Conservation (phyloP, 2,888 invertebrate species). For the Phorcus lineatus region DNA sequence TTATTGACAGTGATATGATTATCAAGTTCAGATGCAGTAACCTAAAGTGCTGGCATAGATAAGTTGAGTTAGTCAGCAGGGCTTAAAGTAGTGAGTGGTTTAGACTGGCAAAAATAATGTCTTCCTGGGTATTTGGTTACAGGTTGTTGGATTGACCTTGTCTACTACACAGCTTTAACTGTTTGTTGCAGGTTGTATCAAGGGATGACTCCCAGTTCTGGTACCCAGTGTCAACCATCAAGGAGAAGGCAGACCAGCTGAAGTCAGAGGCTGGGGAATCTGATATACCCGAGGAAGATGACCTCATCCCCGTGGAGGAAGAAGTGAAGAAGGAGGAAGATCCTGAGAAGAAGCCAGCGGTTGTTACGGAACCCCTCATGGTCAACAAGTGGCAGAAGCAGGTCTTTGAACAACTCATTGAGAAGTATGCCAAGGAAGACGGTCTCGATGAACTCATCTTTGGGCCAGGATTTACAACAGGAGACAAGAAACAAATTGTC, state of each 20-base stretch:
- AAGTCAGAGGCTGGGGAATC: not conserved
- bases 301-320: not conserved
- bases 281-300: not conserved
- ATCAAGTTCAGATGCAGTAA: too few species aligned
- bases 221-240: slow-evolving; percentile 49
- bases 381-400: slow-evolving; percentile 41
- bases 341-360: not conserved
- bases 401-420: slow-evolving; percentile 45
- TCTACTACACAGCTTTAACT: too few species aligned
- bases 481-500: not conserved
- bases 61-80: too few species aligned
- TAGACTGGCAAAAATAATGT: too few species aligned
- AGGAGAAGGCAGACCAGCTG: slow-evolving; percentile 39
- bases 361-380: slow-evolving; percentile 27
- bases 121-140: too few species aligned
- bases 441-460: slow-evolving; percentile 51
- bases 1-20: too few species aligned
- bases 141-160: too few species aligned
- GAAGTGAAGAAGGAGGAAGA: not conserved
- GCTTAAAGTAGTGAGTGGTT: too few species aligned
- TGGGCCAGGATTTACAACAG: slow-evolving; percentile 46
- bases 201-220: slow-evolving; percentile 52
- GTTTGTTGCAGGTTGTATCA: slow-evolving; percentile 41
- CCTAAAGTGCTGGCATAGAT: too few species aligned
- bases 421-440: slow-evolving; percentile 36